These are phyloP conservation scores for Caenorhabditis parvicauda DNA, from an alignment of 2,888 invertebrate species.

Conservation along the genomic window DNA sequence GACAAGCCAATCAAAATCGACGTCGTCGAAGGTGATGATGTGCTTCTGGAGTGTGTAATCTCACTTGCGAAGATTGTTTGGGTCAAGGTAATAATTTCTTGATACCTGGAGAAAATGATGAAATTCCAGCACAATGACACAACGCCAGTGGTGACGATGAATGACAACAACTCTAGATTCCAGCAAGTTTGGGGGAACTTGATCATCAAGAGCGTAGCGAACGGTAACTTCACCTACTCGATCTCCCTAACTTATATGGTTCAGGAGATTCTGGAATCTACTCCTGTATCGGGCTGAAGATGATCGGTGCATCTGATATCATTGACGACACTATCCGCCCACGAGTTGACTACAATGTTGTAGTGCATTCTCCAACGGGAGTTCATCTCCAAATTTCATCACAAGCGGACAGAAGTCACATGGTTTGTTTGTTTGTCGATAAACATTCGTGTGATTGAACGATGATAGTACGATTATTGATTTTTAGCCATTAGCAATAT, in stretches of 20 bases:
- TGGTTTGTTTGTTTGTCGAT: constrained; percentile 28
- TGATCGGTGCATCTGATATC: constrained; percentile 8
- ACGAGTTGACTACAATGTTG: constrained; percentile 46
- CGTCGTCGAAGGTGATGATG: constrained; percentile 48
- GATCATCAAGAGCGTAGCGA: constrained; percentile 28
- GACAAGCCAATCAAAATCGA: constrained; percentile 41
- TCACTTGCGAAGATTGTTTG: constrained; percentile 47
- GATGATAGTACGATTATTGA: too few species aligned
- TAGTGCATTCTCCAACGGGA: constrained; percentile 51
- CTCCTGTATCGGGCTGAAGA: constrained; percentile 17
- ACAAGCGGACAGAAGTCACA: constrained; percentile 34
- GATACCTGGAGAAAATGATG: neutral
- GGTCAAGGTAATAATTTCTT: constrained; percentile 22
- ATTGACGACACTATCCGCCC: constrained; percentile 12
- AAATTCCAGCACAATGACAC: constrained; percentile 31
- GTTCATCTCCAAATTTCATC: constrained; percentile 37
- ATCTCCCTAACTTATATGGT: neutral
- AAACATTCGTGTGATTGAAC: too few species aligned
- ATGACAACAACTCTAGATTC: constrained; percentile 41
- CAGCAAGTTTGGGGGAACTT: constrained; percentile 56
- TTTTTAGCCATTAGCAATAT: too few species aligned
- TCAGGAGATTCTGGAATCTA: constrained; percentile 21
- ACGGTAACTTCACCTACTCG: neutral
- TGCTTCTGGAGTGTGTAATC: constrained; percentile 56
- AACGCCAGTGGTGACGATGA: constrained; percentile 37